Percentiles rank a stretch among this genome's conserved stretches.
phyloP scores from a whole-genome alignment of 2,888 invertebrate genomes.

The Drosophila histrio region DNA sequence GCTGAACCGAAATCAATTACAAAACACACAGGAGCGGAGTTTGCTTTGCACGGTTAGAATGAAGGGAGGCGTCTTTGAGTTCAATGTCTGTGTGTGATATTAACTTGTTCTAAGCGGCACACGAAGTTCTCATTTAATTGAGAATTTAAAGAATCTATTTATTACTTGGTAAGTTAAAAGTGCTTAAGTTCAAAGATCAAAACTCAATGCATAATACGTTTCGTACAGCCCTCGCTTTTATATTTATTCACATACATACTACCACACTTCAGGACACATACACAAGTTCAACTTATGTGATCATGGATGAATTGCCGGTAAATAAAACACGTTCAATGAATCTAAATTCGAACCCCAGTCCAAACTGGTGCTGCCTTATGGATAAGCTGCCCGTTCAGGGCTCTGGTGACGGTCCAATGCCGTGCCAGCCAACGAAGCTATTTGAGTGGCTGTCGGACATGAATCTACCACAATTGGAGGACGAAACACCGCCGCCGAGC shows the following conservation, averaged over 20 bases:
- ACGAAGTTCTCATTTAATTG: background rate
- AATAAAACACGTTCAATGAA: background rate
- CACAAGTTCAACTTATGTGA: background rate
- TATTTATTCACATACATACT: background rate
- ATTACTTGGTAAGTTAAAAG: background rate
- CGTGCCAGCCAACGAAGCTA: constrained; percentile 5
- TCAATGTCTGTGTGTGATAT: background rate
- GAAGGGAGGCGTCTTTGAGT: background rate
- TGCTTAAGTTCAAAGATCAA: background rate
- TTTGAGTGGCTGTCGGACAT: constrained; percentile 16
- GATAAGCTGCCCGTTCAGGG: background rate
- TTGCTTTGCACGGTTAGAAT: background rate
- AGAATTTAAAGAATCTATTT: background rate
- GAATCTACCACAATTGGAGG: constrained; percentile 30
- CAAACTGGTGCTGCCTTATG: background rate
- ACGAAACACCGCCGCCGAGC: constrained; percentile 38
- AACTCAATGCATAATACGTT: background rate
- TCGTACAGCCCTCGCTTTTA: background rate
- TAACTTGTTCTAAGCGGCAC: background rate
- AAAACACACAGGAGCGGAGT: constrained; percentile 36
- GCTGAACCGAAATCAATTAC: constrained; percentile 27
- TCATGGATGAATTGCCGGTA: background rate
- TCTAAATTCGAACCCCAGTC: background rate
- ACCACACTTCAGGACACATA: background rate
- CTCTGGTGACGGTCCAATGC: background rate